Evolutionary conservation across 2,888 invertebrate genomes (phyloP), one percentile per base, ranked within the genome.

Genomic region (Nymphalis urticae): DNA sequence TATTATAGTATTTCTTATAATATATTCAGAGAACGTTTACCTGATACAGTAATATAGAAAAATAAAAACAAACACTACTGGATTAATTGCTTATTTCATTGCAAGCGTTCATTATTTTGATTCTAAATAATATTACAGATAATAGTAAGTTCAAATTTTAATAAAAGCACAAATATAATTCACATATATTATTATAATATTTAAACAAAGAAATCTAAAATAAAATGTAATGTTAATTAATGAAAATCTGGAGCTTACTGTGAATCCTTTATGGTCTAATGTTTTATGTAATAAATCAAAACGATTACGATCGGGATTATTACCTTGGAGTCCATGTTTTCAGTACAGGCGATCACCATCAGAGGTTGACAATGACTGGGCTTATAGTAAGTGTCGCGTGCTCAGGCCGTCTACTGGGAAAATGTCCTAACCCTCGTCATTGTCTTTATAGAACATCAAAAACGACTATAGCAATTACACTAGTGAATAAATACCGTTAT

Each of bases 251-350:
- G 4, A n/a, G 50, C n/a, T 48, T 8, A n/a, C n/a, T n/a, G 2
- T 17, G 6, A 50, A 17, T 50, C n/a, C 8, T 7, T 5, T 50
- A 50, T 50, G 9, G 50, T 9, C 1, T 8, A 19, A 19, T n/a
- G 19, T n/a, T n/a, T n/a, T 50, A 7, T n/a, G 5, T n/a, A 50
- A 19, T n/a, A 9, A 19, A 19, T 19, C n/a, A n/a, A 7, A 50
- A 32, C 6, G 0, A 32, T 32, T 6, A 56, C 56, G 32, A 56
- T 16, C 32, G n/a, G 16, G 21, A 48, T 68, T 63, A 66, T 76
- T 83, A 88, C 89, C 89, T 89, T 89, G 27, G 75, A 69, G 77
- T 89, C 89, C 89, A 89, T 89, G 76, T 73, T 82, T 65, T 66
- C 61, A 66, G 66, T 66, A 56, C 79, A 71, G 68, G 78, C 76